These are phyloP conservation scores for Allophyes oxyacanthae DNA, from an alignment of 2,888 invertebrate genomes.

Conservation along the genomic window DNA sequence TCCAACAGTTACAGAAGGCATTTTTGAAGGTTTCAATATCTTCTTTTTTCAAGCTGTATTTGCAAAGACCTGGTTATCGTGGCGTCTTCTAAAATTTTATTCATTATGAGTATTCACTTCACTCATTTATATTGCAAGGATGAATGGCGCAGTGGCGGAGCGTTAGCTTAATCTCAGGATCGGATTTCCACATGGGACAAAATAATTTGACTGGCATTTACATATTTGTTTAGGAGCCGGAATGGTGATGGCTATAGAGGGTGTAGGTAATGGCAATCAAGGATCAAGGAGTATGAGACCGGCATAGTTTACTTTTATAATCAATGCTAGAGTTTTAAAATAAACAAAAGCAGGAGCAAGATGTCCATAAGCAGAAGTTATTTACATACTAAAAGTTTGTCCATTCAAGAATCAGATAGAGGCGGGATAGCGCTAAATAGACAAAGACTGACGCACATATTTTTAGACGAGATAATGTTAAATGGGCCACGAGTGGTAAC, in stretches of 20 bases:
- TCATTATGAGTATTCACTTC: slow-evolving; percentile 12
- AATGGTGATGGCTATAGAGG: not conserved
- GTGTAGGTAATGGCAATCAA: no score
- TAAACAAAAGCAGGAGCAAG: not conserved
- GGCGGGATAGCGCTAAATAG: slow-evolving; percentile 22
- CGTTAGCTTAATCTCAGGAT: slow-evolving; percentile 38
- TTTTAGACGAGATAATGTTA: slow-evolving; percentile 63
- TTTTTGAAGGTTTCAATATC: no score
- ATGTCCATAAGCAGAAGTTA: not conserved
- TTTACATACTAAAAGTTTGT: slow-evolving; percentile 7
- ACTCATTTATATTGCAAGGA: slow-evolving; percentile 33
- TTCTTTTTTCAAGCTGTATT: not conserved
- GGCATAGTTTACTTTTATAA: no score
- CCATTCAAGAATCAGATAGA: slow-evolving; percentile 30
- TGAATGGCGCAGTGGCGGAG: slow-evolving; percentile 40
- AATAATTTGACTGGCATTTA: slow-evolving; percentile 41
- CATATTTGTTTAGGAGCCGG: slow-evolving; percentile 23
- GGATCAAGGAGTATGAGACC: no score
- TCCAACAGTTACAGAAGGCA: slow-evolving; percentile 3
- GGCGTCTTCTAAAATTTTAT: not conserved
- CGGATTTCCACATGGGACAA: slow-evolving; percentile 34
- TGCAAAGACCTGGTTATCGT: not conserved
- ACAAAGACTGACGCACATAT: slow-evolving; percentile 57
- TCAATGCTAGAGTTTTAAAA: not conserved
- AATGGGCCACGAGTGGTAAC: slow-evolving; percentile 63